Evolutionary conservation across 2,113 vertebrate species (phyloP).

Genomic region (Alouatta palliata): DNA sequence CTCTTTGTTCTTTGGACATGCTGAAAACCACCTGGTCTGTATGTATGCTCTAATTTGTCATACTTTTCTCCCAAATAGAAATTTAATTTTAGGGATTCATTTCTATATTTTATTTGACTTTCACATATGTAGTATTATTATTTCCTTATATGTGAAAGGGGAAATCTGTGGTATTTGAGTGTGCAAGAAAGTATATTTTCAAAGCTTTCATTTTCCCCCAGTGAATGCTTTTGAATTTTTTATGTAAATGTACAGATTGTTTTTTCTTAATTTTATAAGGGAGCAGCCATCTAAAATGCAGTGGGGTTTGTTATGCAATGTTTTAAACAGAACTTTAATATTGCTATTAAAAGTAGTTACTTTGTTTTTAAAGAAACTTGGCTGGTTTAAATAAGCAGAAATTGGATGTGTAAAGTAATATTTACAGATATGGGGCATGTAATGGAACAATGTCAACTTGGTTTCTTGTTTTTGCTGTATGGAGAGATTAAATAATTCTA

Average conservation of each 20-base stretch:
- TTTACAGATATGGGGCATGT: background rate
- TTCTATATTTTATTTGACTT: background rate
- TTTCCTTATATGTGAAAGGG: background rate
- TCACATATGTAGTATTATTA: background rate
- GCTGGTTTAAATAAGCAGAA: conserved; percentile 38
- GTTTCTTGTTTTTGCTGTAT: conserved; percentile 48
- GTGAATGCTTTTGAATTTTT: conserved; percentile 27
- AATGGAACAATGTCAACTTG: conserved; percentile 40
- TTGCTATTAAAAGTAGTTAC: conserved; percentile 8
- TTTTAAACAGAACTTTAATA: conserved; percentile 49
- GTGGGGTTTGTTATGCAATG: background rate
- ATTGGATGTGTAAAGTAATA: background rate
- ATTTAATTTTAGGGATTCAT: background rate
- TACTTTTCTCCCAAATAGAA: background rate
- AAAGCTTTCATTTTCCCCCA: background rate
- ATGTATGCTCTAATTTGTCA: background rate
- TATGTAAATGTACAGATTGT: conserved; percentile 30
- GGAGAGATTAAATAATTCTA: background rate
- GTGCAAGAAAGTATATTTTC: background rate
- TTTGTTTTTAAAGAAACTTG: conserved; percentile 43
- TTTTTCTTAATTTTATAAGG: conserved; percentile 65
- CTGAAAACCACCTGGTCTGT: background rate
- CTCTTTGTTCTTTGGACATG: background rate
- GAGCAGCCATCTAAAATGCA: conserved; percentile 10
- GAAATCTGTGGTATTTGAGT: conserved; percentile 1